Evolutionary conservation across 2,797 vertebrate genomes (phyloP).

Genomic region (Mareca penelope): DNA sequence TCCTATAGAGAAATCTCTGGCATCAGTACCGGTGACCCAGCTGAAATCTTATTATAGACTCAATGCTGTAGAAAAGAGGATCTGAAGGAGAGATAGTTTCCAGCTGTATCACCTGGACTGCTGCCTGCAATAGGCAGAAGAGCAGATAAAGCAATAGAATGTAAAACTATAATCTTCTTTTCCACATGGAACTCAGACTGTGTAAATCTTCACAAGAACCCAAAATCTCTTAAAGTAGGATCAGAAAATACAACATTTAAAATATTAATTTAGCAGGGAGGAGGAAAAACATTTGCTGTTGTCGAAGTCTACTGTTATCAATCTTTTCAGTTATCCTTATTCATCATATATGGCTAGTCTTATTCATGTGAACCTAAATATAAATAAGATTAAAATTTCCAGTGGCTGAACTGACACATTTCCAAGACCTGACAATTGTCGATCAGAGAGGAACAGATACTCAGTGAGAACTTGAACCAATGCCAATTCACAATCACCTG

Average conservation of each 20-base stretch:
- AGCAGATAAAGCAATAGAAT: constrained; percentile 35
- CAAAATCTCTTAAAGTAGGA: not conserved
- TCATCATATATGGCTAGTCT: not conserved
- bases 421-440: not conserved
- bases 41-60: constrained; percentile 16
- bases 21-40: not conserved
- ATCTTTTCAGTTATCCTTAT: not conserved
- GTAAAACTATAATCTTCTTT: not conserved
- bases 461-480: constrained; percentile 2
- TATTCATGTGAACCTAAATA: not conserved
- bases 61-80: not conserved
- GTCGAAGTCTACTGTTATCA: not conserved
- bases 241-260: not conserved
- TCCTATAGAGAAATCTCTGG: not conserved
- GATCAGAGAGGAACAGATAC: not conserved
- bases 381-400: constrained; percentile 42
- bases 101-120: constrained; percentile 30
- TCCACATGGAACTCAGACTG: constrained; percentile 15
- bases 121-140: constrained; percentile 19
- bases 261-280: not conserved
- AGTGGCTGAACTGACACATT: not conserved
- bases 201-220: not conserved
- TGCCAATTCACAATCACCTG: constrained; percentile 36
- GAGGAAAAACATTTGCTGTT: not conserved
- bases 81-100: constrained; percentile 29